Evolutionary conservation across 2,888 invertebrate genomes (phyloP), one percentile per base, ranked within the genome.

Genomic region (Didymodactylos carnosus): DNA sequence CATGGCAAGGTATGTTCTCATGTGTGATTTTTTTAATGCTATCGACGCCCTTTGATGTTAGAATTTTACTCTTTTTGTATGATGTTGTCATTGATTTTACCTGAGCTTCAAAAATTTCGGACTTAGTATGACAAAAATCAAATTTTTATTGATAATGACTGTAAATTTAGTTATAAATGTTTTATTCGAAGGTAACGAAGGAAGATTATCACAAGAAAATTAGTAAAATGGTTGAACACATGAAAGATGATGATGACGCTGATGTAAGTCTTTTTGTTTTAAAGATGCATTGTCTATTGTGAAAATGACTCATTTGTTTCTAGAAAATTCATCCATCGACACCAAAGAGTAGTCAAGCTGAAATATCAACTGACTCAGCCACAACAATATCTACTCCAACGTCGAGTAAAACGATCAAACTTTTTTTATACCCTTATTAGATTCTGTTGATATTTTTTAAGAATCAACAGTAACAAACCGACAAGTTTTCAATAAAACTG

Each of bases 1-100:
- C 98, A 98, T 85, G 97, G 97, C 2, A 97, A 97, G 88, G 95
- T 92, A 62, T 35, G n/a, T 35, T n/a, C n/a, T n/a, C n/a, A n/a
- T n/a, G n/a, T n/a, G n/a, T n/a, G n/a, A n/a, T n/a, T n/a, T n/a
- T n/a, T n/a, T n/a, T n/a, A n/a, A n/a, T n/a, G n/a, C n/a, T n/a
- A n/a, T n/a, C n/a, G n/a, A n/a, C n/a, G n/a, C n/a, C n/a, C n/a
- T n/a, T n/a, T n/a, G n/a, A n/a, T n/a, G n/a, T n/a, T n/a, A n/a
- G n/a, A n/a, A n/a, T n/a, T n/a, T n/a, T n/a, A n/a, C n/a, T n/a
- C n/a, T n/a, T n/a, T n/a, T n/a, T n/a, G n/a, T n/a, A n/a, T n/a
- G n/a, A n/a, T n/a, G n/a, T n/a, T n/a, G n/a, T n/a, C n/a, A n/a
- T n/a, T n/a, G n/a, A n/a, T n/a, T n/a, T n/a, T n/a, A n/a, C n/a